Evolutionary conservation across 1,140 invertebrate genomes (phyloP), one percentile per base, ranked within the genome.

Genomic region (Calephelis nemesis): DNA sequence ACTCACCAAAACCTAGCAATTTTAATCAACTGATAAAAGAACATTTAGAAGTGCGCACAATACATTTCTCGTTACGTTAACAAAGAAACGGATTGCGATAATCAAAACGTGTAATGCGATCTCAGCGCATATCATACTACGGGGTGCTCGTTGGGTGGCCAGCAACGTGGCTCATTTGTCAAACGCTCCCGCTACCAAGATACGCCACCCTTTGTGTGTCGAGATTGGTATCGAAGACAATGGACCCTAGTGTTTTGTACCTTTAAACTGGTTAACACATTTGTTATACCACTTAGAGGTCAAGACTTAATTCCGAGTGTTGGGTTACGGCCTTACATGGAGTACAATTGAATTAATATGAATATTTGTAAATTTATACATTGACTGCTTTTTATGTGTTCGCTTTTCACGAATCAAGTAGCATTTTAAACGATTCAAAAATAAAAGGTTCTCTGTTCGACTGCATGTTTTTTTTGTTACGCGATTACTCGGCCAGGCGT

Each of bases 191-290:
- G 83, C 87, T 90, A 87, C 85, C 84, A 83, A 81, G 85, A 86
- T 90, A 87, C 85, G 81, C 76, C 75, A 68, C 70, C 76, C 82
- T 86, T 87, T 87, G 85, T 85, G 74, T 76, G 71, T 67, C 67
- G 78, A 77, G 79, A 85, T 84, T 67, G 70, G 71, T 72, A 82
- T 79, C 83, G 68, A 81, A 63, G 13, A 87, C 85, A 87, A 86
- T 89, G 77, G 74, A 68, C 71, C 65, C 80, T 79, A 79, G 81
- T 84, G 82, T 85, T 81, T 45, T 84, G 75, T 83, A 83, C 76
- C 70, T 79, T 78, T 78, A 83, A 84, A 83, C 74, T 78, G 82
- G 79, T 88, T 85, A 83, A 84, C 82, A 86, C 84, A 84, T 86
- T 86, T 84, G 79, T 87, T 86, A 85, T 74, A 63, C 65, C 64